Conservation (phyloP, 2,113 vertebrate species). For the Nothoprocta pentlandii region DNA sequence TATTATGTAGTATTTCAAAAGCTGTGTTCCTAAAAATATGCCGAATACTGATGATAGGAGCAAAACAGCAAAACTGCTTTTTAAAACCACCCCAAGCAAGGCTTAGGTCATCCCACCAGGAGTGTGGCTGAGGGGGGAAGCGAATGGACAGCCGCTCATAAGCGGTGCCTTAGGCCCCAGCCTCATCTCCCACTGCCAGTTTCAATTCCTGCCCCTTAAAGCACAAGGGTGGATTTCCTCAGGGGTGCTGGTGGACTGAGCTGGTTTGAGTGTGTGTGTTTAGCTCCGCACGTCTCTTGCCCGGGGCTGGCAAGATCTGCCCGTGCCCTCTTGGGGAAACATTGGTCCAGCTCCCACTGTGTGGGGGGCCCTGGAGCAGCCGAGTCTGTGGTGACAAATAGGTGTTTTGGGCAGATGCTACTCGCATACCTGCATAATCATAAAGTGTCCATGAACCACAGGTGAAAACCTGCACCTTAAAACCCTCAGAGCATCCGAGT, state of each 20-base stretch:
- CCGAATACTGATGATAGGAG: not conserved
- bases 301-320: not conserved
- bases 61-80: not conserved
- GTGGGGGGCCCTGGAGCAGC: fast-evolving
- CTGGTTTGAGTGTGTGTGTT: not conserved
- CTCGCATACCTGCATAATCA: not conserved
- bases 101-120: not conserved
- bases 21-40: not conserved
- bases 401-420: not conserved
- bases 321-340: not conserved
- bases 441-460: not conserved
- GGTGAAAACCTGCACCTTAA: not conserved
- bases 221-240: not conserved
- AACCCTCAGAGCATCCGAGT: not conserved
- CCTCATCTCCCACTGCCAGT: fast-evolving
- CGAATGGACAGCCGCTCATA: fast-evolving
- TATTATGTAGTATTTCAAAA: not conserved
- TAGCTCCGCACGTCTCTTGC: not conserved
- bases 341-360: fast-evolving
- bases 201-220: not conserved
- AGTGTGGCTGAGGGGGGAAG: not conserved
- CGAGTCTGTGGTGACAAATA: fast-evolving
- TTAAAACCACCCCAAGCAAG: not conserved
- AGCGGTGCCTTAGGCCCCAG: not conserved
- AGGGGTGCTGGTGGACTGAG: not conserved